Conservation (phyloP, 1,140 invertebrate species). For the Daktulosphaira vitifoliae region DNA sequence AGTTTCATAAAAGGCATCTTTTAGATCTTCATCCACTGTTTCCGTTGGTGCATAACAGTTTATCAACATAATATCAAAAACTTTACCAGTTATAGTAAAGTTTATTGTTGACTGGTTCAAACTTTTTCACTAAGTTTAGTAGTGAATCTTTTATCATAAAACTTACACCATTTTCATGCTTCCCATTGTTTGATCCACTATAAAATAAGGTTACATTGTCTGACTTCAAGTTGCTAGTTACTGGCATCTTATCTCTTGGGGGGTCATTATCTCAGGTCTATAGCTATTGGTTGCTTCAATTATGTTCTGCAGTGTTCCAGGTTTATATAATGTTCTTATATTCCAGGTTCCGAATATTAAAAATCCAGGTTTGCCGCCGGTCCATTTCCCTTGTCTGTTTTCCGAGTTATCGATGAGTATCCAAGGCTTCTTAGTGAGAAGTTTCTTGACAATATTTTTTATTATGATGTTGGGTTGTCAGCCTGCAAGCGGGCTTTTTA, state of each 20-base stretch:
- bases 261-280: background rate
- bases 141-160: too few species aligned
- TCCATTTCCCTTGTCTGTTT: background rate
- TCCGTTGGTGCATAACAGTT: too few species aligned
- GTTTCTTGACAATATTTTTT: background rate
- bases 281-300: conserved; percentile 21
- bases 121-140: too few species aligned
- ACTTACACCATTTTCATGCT: too few species aligned
- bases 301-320: conserved; percentile 27
- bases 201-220: background rate
- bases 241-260: background rate
- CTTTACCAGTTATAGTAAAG: too few species aligned
- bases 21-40: too few species aligned
- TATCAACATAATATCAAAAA: too few species aligned
- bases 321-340: conserved; percentile 27
- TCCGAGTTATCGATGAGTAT: background rate
- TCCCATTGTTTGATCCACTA: background rate
- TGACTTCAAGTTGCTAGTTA: background rate
- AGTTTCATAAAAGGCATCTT: background rate
- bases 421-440: background rate
- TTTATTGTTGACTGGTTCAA: too few species aligned
- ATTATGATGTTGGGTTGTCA: background rate
- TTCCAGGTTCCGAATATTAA: conserved; percentile 35
- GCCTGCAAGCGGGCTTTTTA: too few species aligned
- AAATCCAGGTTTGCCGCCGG: background rate